Evolutionary conservation across 1,140 invertebrate genomes (phyloP).

Genomic region (Rhysida immarginata): DNA sequence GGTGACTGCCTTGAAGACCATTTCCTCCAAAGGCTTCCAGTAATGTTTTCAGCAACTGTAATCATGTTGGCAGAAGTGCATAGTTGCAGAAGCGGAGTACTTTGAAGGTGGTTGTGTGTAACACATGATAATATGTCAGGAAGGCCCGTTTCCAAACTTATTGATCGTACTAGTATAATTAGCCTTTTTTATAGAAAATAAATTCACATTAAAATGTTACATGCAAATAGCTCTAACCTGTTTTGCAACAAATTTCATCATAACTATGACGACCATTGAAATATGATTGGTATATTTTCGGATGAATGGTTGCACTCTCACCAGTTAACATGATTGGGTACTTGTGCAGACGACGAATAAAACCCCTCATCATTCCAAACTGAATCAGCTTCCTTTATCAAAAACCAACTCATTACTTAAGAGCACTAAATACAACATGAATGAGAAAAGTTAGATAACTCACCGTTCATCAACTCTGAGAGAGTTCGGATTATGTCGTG

Average conservation of each 20-base stretch:
- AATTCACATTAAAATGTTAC: no score
- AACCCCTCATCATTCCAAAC: slow-evolving; percentile 71
- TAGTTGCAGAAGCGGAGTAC: no score
- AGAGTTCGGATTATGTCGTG: slow-evolving; percentile 55
- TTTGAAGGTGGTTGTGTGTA: no score
- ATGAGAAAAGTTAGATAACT: neutral
- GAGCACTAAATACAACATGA: neutral
- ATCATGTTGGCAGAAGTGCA: no score
- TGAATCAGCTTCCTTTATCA: slow-evolving; percentile 56
- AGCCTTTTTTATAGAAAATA: no score
- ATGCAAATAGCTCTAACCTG: no score
- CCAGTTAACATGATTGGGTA: slow-evolving; percentile 26
- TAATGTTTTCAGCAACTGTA: no score
- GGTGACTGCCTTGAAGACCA: no score
- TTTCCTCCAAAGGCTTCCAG: no score
- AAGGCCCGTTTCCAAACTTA: no score
- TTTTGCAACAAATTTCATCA: slow-evolving; percentile 78
- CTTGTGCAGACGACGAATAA: slow-evolving; percentile 69
- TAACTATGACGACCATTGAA: slow-evolving; percentile 65
- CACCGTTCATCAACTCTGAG: slow-evolving; percentile 35
- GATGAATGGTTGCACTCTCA: slow-evolving; percentile 4
- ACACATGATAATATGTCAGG: no score
- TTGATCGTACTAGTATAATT: no score
- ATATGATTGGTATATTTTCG: slow-evolving; percentile 37
- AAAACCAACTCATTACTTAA: neutral